Conservation (phyloP, 2,797 vertebrate species). For the Nothura maculosa region DNA sequence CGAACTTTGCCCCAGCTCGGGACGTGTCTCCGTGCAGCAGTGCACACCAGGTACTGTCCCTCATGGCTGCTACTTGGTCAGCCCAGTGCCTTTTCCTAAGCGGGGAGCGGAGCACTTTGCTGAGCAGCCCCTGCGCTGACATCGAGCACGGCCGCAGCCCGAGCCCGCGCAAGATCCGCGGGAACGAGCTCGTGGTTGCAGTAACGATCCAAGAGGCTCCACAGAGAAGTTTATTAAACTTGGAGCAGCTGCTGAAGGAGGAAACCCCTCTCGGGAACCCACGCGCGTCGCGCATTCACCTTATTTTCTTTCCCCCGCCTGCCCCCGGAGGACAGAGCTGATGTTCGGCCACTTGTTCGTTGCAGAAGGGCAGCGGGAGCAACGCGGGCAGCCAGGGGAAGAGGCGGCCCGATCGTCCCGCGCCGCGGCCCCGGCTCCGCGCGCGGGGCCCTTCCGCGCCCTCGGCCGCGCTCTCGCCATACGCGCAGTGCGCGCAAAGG, state of each 20-base stretch:
- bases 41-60: background rate
- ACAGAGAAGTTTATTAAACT: constrained; percentile 10
- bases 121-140: background rate
- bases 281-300: background rate
- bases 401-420: background rate
- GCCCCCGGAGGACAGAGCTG: background rate
- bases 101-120: background rate
- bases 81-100: background rate
- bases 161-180: accelerated
- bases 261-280: background rate
- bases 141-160: background rate
- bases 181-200: background rate
- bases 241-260: background rate
- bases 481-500: background rate
- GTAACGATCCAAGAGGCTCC: background rate
- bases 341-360: background rate
- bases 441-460: too few relatives aligned
- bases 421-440: too few relatives aligned
- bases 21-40: background rate
- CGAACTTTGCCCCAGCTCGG: background rate
- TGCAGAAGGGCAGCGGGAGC: background rate
- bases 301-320: background rate
- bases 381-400: background rate
- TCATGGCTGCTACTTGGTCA: background rate
- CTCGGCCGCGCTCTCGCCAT: background rate